These are phyloP conservation scores for Pardalotus punctatus DNA, from an alignment of 2,113 vertebrate genomes.

Conservation along the genomic window DNA sequence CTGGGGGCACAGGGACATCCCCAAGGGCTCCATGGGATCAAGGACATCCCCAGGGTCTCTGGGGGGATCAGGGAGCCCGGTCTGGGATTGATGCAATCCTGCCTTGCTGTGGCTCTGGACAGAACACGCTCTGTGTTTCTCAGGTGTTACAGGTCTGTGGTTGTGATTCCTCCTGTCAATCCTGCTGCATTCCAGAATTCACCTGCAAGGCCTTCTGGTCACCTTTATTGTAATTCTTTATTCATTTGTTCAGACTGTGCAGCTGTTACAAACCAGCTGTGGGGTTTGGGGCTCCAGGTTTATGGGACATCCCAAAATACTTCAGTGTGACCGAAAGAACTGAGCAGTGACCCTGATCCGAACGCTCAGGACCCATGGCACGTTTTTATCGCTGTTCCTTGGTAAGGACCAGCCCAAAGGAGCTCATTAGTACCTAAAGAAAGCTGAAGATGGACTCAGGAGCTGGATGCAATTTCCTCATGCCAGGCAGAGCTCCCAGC, in stretches of 20 bases:
- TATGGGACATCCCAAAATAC: not conserved
- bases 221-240: not conserved
- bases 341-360: not conserved
- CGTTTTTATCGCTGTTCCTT: not conserved
- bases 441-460: not conserved
- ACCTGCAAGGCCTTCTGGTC: not conserved
- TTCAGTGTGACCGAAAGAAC: not conserved
- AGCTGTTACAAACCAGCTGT: not conserved
- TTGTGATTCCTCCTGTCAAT: not conserved
- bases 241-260: not conserved
- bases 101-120: not conserved
- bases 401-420: not conserved
- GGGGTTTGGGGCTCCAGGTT: not conserved
- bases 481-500: not conserved
- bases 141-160: not conserved
- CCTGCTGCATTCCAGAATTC: not conserved
- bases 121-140: rapidly evolving
- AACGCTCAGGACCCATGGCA: not conserved
- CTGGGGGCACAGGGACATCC: no score
- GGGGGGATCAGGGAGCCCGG: no score
- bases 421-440: not conserved
- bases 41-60: no score
- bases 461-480: not conserved
- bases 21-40: no score
- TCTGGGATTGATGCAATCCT: not conserved